A percentile compares a stretch with the other conserved stretches of the same genome.
Conservation (phyloP, 2,888 invertebrate species). For the Alcis repandata region DNA sequence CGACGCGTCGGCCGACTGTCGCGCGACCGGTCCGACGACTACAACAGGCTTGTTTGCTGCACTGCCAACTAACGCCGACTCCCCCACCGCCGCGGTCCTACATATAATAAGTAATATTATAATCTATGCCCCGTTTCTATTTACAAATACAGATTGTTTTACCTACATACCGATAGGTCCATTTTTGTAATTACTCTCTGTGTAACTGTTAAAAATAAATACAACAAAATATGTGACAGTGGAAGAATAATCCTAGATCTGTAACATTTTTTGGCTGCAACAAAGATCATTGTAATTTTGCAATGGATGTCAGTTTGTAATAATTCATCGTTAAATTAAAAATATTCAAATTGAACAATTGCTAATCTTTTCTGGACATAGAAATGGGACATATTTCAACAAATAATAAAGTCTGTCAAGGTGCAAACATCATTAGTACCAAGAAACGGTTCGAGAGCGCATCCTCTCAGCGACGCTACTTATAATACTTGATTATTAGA, state of each 20-base stretch:
- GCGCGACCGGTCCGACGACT: slow-evolving; percentile 9
- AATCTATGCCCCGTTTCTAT: slow-evolving; percentile 35
- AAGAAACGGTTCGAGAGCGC: slow-evolving; percentile 42
- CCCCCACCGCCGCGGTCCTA: slow-evolving; percentile 49
- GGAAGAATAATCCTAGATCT: too few species aligned
- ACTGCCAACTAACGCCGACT: slow-evolving; percentile 38
- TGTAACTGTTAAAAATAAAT: background rate
- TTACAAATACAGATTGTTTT: background rate
- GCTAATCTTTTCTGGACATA: background rate
- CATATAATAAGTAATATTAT: slow-evolving; percentile 42
- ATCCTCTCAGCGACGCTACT: slow-evolving; percentile 40
- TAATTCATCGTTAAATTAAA: too few species aligned
- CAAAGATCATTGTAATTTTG: too few species aligned
- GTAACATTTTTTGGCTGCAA: too few species aligned
- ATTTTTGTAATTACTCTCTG: background rate
- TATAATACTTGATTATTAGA: slow-evolving; percentile 48
- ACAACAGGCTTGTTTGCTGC: slow-evolving; percentile 18
- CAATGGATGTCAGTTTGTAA: too few species aligned
- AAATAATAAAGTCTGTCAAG: slow-evolving; percentile 63
- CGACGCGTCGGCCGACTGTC: slow-evolving; percentile 6
- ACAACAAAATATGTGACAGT: background rate
- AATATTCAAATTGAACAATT: too few species aligned
- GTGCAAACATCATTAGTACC: slow-evolving; percentile 59
- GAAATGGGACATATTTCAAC: slow-evolving; percentile 49
- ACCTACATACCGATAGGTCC: background rate